Conservation (phyloP, 2,113 vertebrate genomes). For the Xenopus tropicalis region UCB_Xtro_10.0 CM004446.2:70760501-70761000, state of each 20-base stretch:
- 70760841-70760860: constrained; percentile 68
- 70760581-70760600: too few relatives aligned
- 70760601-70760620: too few relatives aligned
- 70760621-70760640: too few relatives aligned
- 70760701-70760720: not conserved
- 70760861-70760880: constrained; percentile 71
- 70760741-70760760: constrained; percentile 49
- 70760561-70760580: too few relatives aligned
- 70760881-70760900: constrained; percentile 61
- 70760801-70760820: constrained; percentile 57
- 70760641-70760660: too few relatives aligned
- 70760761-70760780: constrained; percentile 52
- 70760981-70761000: constrained; percentile 69
- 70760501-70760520: too few relatives aligned
- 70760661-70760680: too few relatives aligned
- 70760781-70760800: constrained; percentile 52
- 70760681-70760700: too few relatives aligned
- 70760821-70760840: constrained; percentile 70
- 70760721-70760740: not conserved
- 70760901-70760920: constrained; percentile 60
- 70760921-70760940: constrained; percentile 58
- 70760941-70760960: constrained; percentile 60
- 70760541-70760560: too few relatives aligned
- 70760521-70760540: too few relatives aligned
- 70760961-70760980: constrained; percentile 66